Conservation (phyloP, 1,140 invertebrate genomes). For the Pogonognathellus flavescens region DNA sequence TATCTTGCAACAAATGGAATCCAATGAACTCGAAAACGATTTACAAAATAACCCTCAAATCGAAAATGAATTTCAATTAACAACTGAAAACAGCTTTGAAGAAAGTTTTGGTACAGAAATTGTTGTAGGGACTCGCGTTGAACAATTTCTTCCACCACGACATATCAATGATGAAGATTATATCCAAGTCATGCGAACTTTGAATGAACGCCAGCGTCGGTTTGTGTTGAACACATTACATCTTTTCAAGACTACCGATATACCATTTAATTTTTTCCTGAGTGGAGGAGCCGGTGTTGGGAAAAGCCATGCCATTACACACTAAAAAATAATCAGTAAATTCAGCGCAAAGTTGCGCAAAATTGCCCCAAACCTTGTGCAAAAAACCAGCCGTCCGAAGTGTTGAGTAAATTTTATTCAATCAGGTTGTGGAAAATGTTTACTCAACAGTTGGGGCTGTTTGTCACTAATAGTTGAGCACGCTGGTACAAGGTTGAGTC, state of each 20-base stretch:
- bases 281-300: too few species aligned
- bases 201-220: slow-evolving; percentile 55
- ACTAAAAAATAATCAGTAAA: too few species aligned
- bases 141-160: slow-evolving; percentile 26
- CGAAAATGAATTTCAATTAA: not conserved
- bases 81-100: not conserved
- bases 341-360: too few species aligned
- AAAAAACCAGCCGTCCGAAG: too few species aligned
- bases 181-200: not conserved
- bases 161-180: slow-evolving; percentile 34
- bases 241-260: not conserved
- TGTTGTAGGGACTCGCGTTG: not conserved
- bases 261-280: too few species aligned
- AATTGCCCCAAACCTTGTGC: too few species aligned
- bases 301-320: too few species aligned
- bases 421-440: too few species aligned
- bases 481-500: too few species aligned
- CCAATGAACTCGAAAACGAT: not conserved
- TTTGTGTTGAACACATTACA: slow-evolving; percentile 44
- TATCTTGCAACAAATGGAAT: not conserved
- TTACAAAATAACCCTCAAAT: not conserved
- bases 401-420: too few species aligned
- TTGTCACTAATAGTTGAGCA: too few species aligned
- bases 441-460: too few species aligned
- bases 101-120: not conserved